A percentile compares a stretch with the other conserved stretches of the same genome.
Conservation (phyloP, 2,888 invertebrate species). For the Abrostola tripartita region DNA sequence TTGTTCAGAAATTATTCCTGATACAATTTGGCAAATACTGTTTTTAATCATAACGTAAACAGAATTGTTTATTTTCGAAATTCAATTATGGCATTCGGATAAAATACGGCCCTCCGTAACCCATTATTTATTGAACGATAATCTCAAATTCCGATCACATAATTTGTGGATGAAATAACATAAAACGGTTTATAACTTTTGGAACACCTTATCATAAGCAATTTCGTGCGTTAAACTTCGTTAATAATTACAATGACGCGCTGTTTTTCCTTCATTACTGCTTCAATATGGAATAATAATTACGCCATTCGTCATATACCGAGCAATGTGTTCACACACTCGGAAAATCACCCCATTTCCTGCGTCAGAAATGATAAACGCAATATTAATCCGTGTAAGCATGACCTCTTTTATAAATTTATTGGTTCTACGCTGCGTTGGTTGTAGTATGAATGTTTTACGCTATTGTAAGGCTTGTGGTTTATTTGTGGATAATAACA, state of each 20-base stretch:
- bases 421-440: constrained; percentile 42
- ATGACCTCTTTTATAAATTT: constrained; percentile 58
- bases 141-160: constrained; percentile 17
- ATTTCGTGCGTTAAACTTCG: constrained; percentile 3
- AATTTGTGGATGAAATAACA: constrained; percentile 18
- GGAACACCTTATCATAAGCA: constrained; percentile 8
- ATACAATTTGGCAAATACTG: neutral
- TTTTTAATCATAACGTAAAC: constrained; percentile 8
- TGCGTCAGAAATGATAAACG: constrained; percentile 54
- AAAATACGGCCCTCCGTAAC: constrained; percentile 8
- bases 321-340: constrained; percentile 50
- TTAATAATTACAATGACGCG: constrained; percentile 9
- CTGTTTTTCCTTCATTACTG: constrained; percentile 33
- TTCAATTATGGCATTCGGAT: constrained; percentile 20
- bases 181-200: constrained; percentile 7
- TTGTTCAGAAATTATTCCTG: constrained; percentile 10
- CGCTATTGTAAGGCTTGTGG: constrained; percentile 30
- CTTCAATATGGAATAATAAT: constrained; percentile 30
- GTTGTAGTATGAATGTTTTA: constrained; percentile 26
- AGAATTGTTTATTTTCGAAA: constrained; percentile 12
- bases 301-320: constrained; percentile 42
- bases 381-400: constrained; percentile 57
- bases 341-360: constrained; percentile 54
- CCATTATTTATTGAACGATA: constrained; percentile 12
- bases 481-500: constrained; percentile 35